A percentile compares a stretch with the other conserved stretches of the same genome.
These are phyloP conservation scores for Elachura formosa DNA, from an alignment of 2,113 vertebrate genomes.

Conservation along the genomic window DNA sequence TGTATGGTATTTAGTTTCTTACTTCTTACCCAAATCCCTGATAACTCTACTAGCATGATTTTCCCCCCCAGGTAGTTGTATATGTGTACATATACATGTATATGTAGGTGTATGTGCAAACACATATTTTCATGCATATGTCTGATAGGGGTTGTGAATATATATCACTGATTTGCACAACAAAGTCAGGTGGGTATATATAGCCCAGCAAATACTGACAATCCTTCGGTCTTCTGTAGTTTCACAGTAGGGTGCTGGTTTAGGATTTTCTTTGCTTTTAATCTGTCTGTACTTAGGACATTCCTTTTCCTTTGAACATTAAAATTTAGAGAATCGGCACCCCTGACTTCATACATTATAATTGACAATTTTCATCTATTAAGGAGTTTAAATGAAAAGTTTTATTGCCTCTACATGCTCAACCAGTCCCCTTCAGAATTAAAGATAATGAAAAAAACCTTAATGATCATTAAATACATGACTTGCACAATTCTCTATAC, in stretches of 20 bases:
- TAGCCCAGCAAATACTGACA: constrained; percentile 21
- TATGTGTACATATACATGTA: background rate
- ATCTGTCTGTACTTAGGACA: background rate
- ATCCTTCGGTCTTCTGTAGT: background rate
- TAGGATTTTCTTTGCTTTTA: background rate
- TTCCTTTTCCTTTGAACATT: background rate
- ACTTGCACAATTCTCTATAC: background rate
- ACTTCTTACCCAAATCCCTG: background rate
- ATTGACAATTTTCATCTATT: background rate
- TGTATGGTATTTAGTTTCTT: background rate
- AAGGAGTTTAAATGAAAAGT: background rate
- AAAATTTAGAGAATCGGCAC: background rate
- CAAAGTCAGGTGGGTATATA: background rate
- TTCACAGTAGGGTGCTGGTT: background rate
- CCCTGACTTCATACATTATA: background rate
- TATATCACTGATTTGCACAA: background rate
- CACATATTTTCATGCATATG: background rate
- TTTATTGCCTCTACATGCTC: background rate
- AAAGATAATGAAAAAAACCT: background rate
- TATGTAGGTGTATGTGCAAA: background rate
- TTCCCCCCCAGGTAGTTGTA: background rate
- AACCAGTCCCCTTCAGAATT: background rate
- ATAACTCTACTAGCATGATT: background rate
- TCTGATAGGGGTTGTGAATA: background rate
- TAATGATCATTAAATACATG: background rate